A percentile compares a stretch with the other conserved stretches of the same genome.
phyloP scores from a whole-genome alignment of 2,797 vertebrate species.

The Phataginus tricuspis region DNA sequence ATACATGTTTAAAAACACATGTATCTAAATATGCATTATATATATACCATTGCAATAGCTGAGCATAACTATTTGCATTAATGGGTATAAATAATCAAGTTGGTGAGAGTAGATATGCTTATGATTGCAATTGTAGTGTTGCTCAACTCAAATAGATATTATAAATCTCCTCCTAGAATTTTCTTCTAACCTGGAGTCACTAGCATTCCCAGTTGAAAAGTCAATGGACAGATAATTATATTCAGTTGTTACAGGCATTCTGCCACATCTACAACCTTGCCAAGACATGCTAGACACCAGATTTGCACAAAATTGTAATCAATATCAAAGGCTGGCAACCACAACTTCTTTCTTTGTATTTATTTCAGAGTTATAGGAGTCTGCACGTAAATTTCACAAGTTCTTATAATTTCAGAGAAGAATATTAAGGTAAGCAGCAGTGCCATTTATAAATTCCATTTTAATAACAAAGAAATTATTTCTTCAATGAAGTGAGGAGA shows the following conservation, averaged over 20 bases:
- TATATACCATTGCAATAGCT: not conserved
- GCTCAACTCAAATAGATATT: not conserved
- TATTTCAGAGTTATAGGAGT: not conserved
- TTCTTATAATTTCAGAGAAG: not conserved
- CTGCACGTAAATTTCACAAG: not conserved
- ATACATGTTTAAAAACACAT: not conserved
- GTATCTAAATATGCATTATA: not conserved
- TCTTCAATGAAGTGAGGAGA: not conserved
- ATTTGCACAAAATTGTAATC: constrained; percentile 45
- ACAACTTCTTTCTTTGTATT: not conserved
- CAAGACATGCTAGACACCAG: not conserved
- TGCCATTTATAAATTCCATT: not conserved
- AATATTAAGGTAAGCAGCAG: not conserved
- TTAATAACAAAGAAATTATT: not conserved
- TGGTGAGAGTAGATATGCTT: not conserved
- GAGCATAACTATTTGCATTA: not conserved
- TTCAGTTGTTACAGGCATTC: not conserved
- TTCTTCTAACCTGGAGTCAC: not conserved
- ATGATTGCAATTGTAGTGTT: not conserved
- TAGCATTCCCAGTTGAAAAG: not conserved
- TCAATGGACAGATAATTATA: constrained; percentile 35
- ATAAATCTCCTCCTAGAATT: not conserved
- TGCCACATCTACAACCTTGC: not conserved
- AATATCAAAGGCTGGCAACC: not conserved
- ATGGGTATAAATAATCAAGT: not conserved